Base-by-base conservation (phyloP, 2,113 vertebrate species). In the Cettia cetti region DNA sequence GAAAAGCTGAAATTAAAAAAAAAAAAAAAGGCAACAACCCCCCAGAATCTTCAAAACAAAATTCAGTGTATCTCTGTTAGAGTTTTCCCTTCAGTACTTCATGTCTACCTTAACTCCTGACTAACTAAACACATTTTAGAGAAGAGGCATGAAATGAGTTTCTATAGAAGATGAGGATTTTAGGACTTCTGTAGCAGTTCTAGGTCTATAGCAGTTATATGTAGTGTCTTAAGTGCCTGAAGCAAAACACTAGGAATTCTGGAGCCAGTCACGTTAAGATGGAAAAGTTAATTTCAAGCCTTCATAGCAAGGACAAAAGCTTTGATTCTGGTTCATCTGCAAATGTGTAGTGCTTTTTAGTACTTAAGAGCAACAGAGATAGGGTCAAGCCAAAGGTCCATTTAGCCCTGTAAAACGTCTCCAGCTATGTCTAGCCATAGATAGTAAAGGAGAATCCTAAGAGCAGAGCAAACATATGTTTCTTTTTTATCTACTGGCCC, bases 1-100 rank as follows among this genome's bases (percentile, higher is more conserved):
- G 16, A 37, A 72, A 82, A 74, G 2, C 6, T 56, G 20, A n/a
- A 16, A 39, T 27, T 16, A 35, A 47, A 27, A 37, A 2, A 24
- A 13, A 37, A 2, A 27, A 45, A 40, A 4, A 3, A 30, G 16
- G 1, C 10, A 35, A 5, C 2, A 66, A 54, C 27, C 0, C 2
- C 8, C 3, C 9, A 54, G 22, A 69, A 27, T 59, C 59, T 27
- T 78, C 20, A 70, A 56, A 86, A 3, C 35, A 4, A 74, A 84
- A 66, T 9, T 70, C 16, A 19, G 12, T n/a, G 5, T 16, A 15
- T 44, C 15, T 49, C 18, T 89, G 28, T 61, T 49, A 22, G 7
- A 42, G 2, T 40, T 64, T 71, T 61, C 24, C 8, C 13, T 75
- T 79, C 22, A 30, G 8, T 53, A 27, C 3, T 9, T 42, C 4